A percentile compares a stretch with the other conserved stretches of the same genome.
These are phyloP conservation scores for Sturnus vulgaris DNA, from an alignment of 2,113 vertebrate species.

Conservation along the genomic window DNA sequence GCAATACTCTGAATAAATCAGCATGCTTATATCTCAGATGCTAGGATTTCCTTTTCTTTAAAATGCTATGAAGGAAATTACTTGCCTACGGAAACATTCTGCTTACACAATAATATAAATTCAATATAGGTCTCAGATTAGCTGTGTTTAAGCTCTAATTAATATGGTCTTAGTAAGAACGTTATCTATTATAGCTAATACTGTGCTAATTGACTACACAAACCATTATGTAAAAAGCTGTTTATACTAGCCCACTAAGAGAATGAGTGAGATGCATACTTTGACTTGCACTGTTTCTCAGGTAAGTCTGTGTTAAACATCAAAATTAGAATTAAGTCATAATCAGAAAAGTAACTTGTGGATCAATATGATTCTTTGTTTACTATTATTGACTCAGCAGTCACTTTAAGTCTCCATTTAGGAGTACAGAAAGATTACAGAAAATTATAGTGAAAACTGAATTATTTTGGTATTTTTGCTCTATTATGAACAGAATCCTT, in stretches of 20 bases:
- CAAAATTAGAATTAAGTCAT: neutral
- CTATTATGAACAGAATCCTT: neutral
- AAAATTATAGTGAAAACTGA: neutral
- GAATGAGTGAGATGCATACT: neutral
- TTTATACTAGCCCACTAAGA: constrained; percentile 24
- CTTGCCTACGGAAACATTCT: neutral
- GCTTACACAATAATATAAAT: constrained; percentile 39
- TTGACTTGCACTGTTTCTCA: constrained; percentile 23
- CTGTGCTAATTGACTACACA: constrained; percentile 53
- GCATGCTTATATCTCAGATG: neutral
- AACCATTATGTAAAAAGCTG: constrained; percentile 60
- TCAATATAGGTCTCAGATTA: constrained; percentile 45
- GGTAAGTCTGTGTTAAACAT: neutral
- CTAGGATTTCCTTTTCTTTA: constrained; percentile 4
- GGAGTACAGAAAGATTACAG: neutral
- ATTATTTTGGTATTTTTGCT: neutral
- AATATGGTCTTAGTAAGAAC: constrained; percentile 36
- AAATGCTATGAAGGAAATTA: neutral
- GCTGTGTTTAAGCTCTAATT: constrained; percentile 46
- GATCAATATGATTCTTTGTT: neutral
- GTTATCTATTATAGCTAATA: constrained; percentile 45
- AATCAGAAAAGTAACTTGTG: neutral
- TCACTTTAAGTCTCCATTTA: neutral
- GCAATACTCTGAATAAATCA: neutral
- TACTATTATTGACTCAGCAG: neutral